Base-by-base conservation (phyloP, 2,888 invertebrate genomes). In the Scaptomyza reducta region DNA sequence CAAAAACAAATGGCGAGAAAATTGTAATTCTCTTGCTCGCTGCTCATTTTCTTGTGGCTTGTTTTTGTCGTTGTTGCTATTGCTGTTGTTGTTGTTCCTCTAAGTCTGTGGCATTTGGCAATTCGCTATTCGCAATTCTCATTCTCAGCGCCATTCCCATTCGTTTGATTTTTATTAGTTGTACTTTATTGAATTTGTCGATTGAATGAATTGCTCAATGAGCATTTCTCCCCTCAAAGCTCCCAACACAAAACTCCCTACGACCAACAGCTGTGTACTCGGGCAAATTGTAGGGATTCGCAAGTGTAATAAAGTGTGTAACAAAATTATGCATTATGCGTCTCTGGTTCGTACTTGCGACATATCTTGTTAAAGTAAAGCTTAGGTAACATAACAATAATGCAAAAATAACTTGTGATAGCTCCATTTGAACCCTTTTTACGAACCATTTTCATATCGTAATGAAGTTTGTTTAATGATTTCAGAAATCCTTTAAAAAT, bases 171-270 rank as follows among this genome's bases (percentile, higher is more conserved):
- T 82, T 87, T 82, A 87, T 87, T 87, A 82, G 82, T 87, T 82
- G 87, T 82, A 75, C 76, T 82, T 87, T 87, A 87, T 87, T 82
- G 82, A 82, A 82, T 82, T 81, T 76, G 69, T 67, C 87, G 85
- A 85, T 82, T 82, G 70, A 87, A 82, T 87, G 87, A 87, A 87
- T 84, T 82, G 82, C 75, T 81, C 82, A 82, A 87, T 87, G 79
- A 87, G 72, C 81, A 70, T 47, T 53, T 27, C 44, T 18, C 6
- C 7, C 33, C 31, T 6, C 25, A 25, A 25, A 25, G n/a, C n/a
- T n/a, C n/a, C 25, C 2, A 31, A 38, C 14, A 38, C 14, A n/a
- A 35, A n/a, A 0, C 14, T 1, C 11, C 13, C 16, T 6, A n/a
- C 46, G 38, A 29, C 29, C n/a, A 14, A 18, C 27, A 35, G 55